Base-by-base conservation (phyloP, 1,140 invertebrate species). In the Mizuhopecten yessoensis region DNA sequence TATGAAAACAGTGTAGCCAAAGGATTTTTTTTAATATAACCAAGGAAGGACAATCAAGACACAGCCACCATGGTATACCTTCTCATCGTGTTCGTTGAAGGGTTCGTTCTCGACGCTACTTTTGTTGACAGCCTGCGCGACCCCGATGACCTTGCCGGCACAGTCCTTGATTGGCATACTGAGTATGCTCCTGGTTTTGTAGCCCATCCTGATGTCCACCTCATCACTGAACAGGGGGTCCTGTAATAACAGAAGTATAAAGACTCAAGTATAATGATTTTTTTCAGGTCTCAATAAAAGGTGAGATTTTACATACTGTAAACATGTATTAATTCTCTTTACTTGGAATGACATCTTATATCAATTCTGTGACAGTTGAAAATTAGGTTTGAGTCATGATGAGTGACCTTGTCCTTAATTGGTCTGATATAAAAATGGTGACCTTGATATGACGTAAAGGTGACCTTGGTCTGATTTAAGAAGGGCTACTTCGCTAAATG, bases 71-170 rank as follows among this genome's bases (percentile, higher is more conserved):
- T n/a, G n/a, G 36, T 39, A 7, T 45, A 96, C 96, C 95, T 95
- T 96, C 93, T 96, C 96, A 90, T 96, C 95, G 87, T 96, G 94
- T 91, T 95, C 95, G 93, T 95, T 94, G 93, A 96, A 96, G 9
- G 95, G 95, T 88, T 94, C 93, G 86, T 98, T 97, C 93, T 94
- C 92, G 57, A 92, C 91, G 89, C 93, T 94, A 87, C 95, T 94
- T 97, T 99, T 99, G 96, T 99, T 99, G 93, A 99, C 99, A 93
- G 99, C 99, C 97, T 99, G 99, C 42, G 99, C 99, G 0, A 99
- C 99, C 5, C 99, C 99, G 92, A 99, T 99, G 0, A 99, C 99
- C 94, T 99, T 98, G 0, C 99, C 99, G 93, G 99, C 98, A 95
- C 98, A 98, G 97, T 99, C 99, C 96, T 98, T 99, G 92, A 99